Evolutionary conservation across 2,113 vertebrate genomes (phyloP).

Genomic region (Cryptoleucopteryx plumbea): DNA sequence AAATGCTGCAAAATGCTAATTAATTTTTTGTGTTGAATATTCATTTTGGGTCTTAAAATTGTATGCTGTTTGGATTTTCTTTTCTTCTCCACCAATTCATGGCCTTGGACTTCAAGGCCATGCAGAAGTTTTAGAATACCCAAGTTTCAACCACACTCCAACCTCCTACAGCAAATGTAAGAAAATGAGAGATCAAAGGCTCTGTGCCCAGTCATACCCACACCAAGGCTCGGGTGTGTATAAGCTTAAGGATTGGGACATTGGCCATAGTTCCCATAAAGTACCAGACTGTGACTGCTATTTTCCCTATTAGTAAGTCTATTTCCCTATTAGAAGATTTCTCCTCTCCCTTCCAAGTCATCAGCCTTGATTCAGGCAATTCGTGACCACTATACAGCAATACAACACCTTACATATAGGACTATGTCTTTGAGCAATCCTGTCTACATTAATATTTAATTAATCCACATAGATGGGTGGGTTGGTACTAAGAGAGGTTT

Average conservation of each 20-base stretch:
- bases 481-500: background rate
- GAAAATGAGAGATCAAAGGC: background rate
- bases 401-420: background rate
- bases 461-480: background rate
- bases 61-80: background rate
- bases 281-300: background rate
- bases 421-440: background rate
- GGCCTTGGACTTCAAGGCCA: background rate
- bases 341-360: background rate
- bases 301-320: background rate
- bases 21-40: background rate
- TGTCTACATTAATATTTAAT: background rate
- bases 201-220: background rate
- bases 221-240: background rate
- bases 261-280: background rate
- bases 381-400: background rate
- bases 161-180: background rate
- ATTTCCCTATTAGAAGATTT: background rate
- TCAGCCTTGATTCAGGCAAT: background rate
- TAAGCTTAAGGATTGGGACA: background rate
- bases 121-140: background rate
- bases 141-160: background rate
- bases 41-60: background rate
- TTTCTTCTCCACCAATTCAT: background rate
- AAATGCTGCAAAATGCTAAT: background rate